Base-by-base conservation (phyloP, 2,797 vertebrate species). In the Sphaeramia orbicularis region DNA sequence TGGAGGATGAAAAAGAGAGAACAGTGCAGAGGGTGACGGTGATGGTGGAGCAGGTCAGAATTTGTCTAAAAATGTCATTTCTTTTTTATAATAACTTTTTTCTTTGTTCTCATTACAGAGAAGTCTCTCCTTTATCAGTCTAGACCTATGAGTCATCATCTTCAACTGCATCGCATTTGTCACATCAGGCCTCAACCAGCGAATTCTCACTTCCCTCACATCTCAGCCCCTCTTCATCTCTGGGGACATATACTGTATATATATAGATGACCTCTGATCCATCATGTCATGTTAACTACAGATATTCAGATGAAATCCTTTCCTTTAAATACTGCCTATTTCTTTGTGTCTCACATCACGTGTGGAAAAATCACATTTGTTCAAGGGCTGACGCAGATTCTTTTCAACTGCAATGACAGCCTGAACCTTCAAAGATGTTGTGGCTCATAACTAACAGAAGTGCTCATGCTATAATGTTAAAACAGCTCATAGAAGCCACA, bases 91-190 rank as follows among this genome's bases (percentile, higher is more conserved):
- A 38, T 61, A 32, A 10, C 47, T 73, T 74, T 66, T 19, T 69
- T 70, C 54, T 71, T 30, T 47, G 19, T n/a, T 27, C 41, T 65
- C 0, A 0, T 45, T 2, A 0, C 38, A 38, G 40, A 56, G 64
- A 69, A 72, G 62, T 24, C 24, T 78, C 21, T 44, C 24, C 12
- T 15, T 0, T 59, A 24, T 74, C 42, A 54, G 47, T 68, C 19
- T 30, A 6, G 69, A 58, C 24, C 16, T 1, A 21, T 84, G 74
- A 83, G 48, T 87, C 76, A 80, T 63, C 60, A 15, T 69, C 70
- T 41, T 57, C 64, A 48, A 63, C 63, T 30, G 13, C 14, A 49
- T 59, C 21, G 10, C 41, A 62, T 55, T 50, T 71, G 66, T 68
- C 66, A 69, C 37, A 65, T 53, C 69, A 61, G 24, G 13, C 14